Evolutionary conservation across 64 coral and sea anemone species (phyloP), one percentile per base, ranked within the genome.

Genomic region (Acropora yongei): DNA sequence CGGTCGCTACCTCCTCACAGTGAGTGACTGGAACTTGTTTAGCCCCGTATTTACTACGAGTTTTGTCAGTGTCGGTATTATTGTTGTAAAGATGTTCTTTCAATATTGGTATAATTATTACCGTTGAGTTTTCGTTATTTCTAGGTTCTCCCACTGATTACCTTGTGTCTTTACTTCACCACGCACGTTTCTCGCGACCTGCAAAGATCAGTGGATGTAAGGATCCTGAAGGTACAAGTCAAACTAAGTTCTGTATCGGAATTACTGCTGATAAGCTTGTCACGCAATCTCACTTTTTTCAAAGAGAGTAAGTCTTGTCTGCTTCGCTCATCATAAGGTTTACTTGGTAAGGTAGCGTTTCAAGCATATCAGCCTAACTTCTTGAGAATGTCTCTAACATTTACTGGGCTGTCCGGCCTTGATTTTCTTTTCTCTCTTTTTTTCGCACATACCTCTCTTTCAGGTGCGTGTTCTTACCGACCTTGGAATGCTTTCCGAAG

Each of bases 401-500:
- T 30, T 30, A 30, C 30, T 30, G 30, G 30, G 30, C 30, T 30
- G 30, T 30, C 30, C 30, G 30, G 30, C 30, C 30, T 30, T 30
- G 30, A 30, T 30, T 30, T 30, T 30, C 30, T 55, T 7, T 7
- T 5, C 51, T 55, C 2, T 55, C 51, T 55, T 63, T 63, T 5
- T 55, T 4, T 55, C 9, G 9, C 51, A 78, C 19, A 9, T 45
- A 49, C 75, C 3, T 6, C 74, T 82, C 12, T 60, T 55, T 77
- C 47, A 98, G 96, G 82, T 95, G 1, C 87, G 91, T 78, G 94
- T 95, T 53, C 85, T 98, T n/a, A 93, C 96, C 17, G 94, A 93
- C 49, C 77, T 95, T 18, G 93, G 91, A 16, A 93, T 95, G 88
- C 93, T 93, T 57, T 95, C 96, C 0, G 89, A 95, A 60, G 91